These are phyloP conservation scores for Andrena chrysosceles DNA, from an alignment of 2,888 invertebrate genomes.

Conservation along the genomic window DNA sequence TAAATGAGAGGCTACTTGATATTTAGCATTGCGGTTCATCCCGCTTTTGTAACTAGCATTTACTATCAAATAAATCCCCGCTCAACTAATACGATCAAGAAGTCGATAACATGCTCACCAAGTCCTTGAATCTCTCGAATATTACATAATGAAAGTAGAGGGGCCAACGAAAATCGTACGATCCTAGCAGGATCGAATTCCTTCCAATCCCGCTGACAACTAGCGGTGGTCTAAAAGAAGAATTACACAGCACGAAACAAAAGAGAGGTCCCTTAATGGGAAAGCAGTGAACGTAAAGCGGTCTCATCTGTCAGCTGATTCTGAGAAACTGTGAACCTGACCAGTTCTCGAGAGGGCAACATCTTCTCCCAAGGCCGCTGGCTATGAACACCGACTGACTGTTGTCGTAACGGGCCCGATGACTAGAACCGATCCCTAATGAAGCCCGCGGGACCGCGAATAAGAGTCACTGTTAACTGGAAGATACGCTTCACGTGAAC, in stretches of 20 bases:
- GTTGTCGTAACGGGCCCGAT: conserved; percentile 50
- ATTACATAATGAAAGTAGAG: not conserved
- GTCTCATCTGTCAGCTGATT: conserved; percentile 67
- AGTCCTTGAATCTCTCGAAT: no score
- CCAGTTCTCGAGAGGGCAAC: conserved; percentile 65
- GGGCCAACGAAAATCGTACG: not conserved
- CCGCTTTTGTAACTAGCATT: no score
- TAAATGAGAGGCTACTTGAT: no score
- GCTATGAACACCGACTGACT: conserved; percentile 35
- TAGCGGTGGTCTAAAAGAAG: not conserved
- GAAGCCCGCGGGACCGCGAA: not conserved
- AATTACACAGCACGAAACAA: conserved; percentile 18
- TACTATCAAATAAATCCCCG: no score
- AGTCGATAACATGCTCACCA: no score
- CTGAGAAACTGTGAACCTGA: conserved; percentile 69
- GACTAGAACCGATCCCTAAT: conserved; percentile 69
- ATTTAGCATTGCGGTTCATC: no score
- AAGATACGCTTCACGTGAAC: not conserved
- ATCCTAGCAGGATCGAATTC: not conserved
- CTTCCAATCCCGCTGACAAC: not conserved
- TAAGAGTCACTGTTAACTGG: not conserved
- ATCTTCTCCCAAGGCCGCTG: conserved; percentile 65
- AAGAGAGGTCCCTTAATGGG: conserved; percentile 37
- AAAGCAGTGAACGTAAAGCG: conserved; percentile 46
- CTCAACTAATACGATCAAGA: no score